Base-by-base conservation (phyloP, 2,113 vertebrate species). In the Catharus fuscescens region DNA sequence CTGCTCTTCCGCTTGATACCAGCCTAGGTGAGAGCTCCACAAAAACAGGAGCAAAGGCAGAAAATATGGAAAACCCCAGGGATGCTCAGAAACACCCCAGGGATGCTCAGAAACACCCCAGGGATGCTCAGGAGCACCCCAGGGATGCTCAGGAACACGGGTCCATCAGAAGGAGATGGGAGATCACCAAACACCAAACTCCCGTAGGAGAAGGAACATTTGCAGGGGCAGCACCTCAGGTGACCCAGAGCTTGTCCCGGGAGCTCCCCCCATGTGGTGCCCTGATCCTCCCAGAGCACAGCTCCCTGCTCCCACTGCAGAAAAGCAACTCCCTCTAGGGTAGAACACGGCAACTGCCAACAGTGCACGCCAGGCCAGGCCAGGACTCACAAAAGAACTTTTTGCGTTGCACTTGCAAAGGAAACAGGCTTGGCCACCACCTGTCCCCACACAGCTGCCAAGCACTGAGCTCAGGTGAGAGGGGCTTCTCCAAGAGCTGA, bases 261-360 rank as follows among this genome's bases (percentile, higher is more conserved):
- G 59, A 92, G 67, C 60, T 88, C 47, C 76, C 83, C 70, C 80
- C 74, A 48, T 83, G 72, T 8, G 0, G 76, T 86, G 82, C 95
- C 85, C 44, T 66, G 64, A 80, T 69, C 8, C 10, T 94, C 92
- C 91, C 88, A 92, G 64, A 95, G 34, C 88, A 77, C 29, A 67
- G 86, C 77, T 92, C 76, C 66, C 65, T 60, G 92, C 83, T 95
- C 80, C 95, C 96, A 71, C 69, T 91, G 92, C 92, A 97, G 96
- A 97, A 97, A 97, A 95, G 92, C 95, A 94, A 97, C 96, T 96
- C 96, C 96, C 96, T 97, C 96, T 97, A 97, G 96, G 96, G 96
- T 96, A 96, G 83, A 96, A 47, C 86, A 83, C n/a, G 52, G 94
- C 96, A 97, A 96, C 94, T 97, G 91, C 94, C 5, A 44, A 94